Evolutionary conservation across 1,140 invertebrate species (phyloP), one percentile per base, ranked within the genome.

Genomic region (Drosophila persimilis): DNA sequence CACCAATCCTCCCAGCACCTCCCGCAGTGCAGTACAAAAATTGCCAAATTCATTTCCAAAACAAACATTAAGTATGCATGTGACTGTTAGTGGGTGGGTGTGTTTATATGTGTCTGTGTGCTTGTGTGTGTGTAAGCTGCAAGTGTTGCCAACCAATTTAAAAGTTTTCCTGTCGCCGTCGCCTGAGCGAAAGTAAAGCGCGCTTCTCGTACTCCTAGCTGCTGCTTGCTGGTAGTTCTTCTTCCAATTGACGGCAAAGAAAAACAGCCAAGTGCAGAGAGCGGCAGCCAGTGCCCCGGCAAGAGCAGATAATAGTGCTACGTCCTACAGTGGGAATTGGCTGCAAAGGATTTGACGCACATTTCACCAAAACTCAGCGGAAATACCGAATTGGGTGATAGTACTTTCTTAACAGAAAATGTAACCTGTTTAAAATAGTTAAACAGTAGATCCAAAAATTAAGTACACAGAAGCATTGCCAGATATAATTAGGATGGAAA

Each of bases 131-230:
- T 80, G 54, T 61, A 22, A 50, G 50, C 50, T 65, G 73, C 66
- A 89, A 89, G 84, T 89, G 84, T 89, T 89, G 84, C 79, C 84
- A 89, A 89, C 84, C 84, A 89, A 89, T 89, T 89, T 89, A 89
- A 89, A 84, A 84, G 80, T 89, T 89, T 89, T 70, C 69, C 81
- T 77, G 81, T 80, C 73, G 77, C 61, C 57, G 64, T 77, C 45
- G 67, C 63, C 67, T 56, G 70, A 81, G 66, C 73, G 83, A 86
- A 88, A 81, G 78, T 81, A 73, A 83, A 83, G 83, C 74, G 69
- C 65, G 61, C 55, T 63, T 48, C 47, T 45, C 46, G 70, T 58
- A 46, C 47, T 64, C 46, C 44, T 45, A 43, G 43, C 47, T 46
- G 4, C 24, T 50, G 22, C 48, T 43, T 11, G 54, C 24, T 39